phyloP scores from a whole-genome alignment of 2,888 invertebrate genomes.

The Cacoxenus indagator region DNA sequence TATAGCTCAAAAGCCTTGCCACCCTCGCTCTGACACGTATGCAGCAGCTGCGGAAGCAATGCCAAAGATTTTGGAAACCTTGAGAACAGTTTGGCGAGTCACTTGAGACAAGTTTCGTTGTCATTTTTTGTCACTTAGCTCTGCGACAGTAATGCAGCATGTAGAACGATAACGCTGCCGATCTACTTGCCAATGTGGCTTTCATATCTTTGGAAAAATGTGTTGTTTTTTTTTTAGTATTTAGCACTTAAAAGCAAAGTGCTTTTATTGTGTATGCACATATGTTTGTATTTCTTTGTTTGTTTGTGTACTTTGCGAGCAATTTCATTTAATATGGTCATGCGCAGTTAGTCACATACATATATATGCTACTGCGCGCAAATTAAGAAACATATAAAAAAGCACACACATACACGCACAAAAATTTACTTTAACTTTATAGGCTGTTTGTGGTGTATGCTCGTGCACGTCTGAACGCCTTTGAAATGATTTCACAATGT shows the following conservation, averaged over 20 bases:
- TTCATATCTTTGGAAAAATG: too few relatives aligned
- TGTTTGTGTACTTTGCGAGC: slow-evolving; percentile 36
- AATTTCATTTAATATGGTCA: slow-evolving; percentile 23
- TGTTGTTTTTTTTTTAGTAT: neutral
- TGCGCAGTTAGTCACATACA: slow-evolving; percentile 13
- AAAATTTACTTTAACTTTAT: slow-evolving; percentile 1
- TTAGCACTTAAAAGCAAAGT: too few relatives aligned
- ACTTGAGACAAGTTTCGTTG: neutral
- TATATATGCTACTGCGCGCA: slow-evolving; percentile 32
- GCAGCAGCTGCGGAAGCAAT: neutral
- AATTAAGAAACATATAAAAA: slow-evolving; percentile 14
- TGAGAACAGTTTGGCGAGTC: neutral
- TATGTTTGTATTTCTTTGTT: slow-evolving; percentile 8
- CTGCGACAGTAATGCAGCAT: neutral
- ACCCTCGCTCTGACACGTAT: too few relatives aligned
- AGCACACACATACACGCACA: slow-evolving; percentile 11
- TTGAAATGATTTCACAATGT: slow-evolving; percentile 49
- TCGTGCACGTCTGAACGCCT: slow-evolving; percentile 23
- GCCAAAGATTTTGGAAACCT: neutral
- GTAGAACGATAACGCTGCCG: neutral
- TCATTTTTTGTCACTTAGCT: neutral
- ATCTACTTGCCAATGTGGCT: neutral
- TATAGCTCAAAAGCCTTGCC: too few relatives aligned
- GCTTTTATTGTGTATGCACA: neutral
- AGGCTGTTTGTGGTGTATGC: slow-evolving; percentile 33